phyloP scores from a whole-genome alignment of 2,113 vertebrate genomes.

The Pristiophorus japonicus region DNA sequence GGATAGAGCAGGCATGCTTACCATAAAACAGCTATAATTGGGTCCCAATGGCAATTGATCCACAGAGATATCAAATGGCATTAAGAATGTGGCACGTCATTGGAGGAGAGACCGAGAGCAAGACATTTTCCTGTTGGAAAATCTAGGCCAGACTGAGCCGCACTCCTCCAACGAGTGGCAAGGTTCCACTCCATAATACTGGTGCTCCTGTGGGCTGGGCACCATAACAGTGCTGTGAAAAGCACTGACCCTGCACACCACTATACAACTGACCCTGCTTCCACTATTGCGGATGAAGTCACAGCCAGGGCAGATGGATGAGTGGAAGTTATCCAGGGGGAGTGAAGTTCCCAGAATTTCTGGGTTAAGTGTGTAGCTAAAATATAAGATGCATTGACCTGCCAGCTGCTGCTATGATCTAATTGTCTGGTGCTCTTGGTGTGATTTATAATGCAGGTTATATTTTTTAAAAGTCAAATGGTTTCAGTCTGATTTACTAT shows the following conservation, averaged over 20 bases:
- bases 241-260: neutral
- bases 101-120: neutral
- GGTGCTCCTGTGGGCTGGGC: neutral
- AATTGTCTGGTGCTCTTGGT: neutral
- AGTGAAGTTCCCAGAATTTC: neutral
- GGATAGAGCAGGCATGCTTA: neutral
- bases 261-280: neutral
- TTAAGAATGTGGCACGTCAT: neutral
- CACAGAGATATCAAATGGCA: neutral
- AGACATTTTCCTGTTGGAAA: neutral
- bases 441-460: neutral
- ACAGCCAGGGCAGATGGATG: neutral
- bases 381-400: neutral
- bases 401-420: neutral
- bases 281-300: neutral
- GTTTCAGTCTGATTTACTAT: neutral
- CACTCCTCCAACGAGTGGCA: neutral
- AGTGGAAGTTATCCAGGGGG: neutral
- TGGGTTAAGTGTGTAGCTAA: neutral
- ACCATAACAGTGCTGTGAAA: neutral
- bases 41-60: neutral
- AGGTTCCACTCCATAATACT: neutral
- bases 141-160: neutral
- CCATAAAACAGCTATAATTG: neutral
- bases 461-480: neutral